A percentile compares a stretch with the other conserved stretches of the same genome.
Evolutionary conservation across 2,797 vertebrate species (phyloP).

Genomic region (Phalloptychus januarius): DNA sequence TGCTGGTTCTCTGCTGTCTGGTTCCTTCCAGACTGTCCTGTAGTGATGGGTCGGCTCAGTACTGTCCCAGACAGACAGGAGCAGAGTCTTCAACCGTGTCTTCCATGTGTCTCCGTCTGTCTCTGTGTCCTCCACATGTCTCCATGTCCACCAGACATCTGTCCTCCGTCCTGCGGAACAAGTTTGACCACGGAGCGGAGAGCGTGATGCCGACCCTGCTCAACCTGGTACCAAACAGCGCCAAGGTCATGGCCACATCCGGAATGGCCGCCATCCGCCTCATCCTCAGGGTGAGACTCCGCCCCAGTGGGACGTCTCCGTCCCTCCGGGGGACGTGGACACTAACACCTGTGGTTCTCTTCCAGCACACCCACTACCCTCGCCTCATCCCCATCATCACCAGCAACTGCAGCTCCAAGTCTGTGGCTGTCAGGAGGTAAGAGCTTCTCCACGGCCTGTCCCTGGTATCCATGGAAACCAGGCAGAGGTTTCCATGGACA

Average conservation of each 20-base stretch:
- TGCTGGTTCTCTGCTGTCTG: background rate
- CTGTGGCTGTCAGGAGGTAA: conserved; percentile 96
- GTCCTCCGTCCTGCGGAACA: conserved; percentile 91
- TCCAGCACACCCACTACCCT: conserved; percentile 93
- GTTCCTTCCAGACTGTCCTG: background rate
- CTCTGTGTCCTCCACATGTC: too few relatives aligned
- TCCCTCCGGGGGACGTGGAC: background rate
- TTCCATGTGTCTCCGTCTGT: too few relatives aligned
- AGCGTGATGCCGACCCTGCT: conserved; percentile 96
- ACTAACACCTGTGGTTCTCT: conserved; percentile 9
- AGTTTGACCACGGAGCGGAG: conserved; percentile 98
- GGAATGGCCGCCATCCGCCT: conserved; percentile 92
- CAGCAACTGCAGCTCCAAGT: conserved; percentile 97
- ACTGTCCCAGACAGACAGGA: too few relatives aligned
- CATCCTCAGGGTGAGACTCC: conserved; percentile 90
- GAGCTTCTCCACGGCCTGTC: conserved; percentile 8
- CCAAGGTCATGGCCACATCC: conserved; percentile 98
- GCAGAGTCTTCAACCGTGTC: too few relatives aligned
- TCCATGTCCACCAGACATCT: conserved; percentile 82
- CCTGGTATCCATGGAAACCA: background rate
- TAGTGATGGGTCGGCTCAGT: background rate
- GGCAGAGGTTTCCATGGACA: too few relatives aligned
- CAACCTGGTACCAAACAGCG: conserved; percentile 97
- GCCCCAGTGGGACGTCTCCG: background rate
- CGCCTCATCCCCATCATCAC: conserved; percentile 97